A percentile compares a stretch with the other conserved stretches of the same genome.
phyloP scores from a whole-genome alignment of 2,888 invertebrate species.

The Diarsia dahlii region DNA sequence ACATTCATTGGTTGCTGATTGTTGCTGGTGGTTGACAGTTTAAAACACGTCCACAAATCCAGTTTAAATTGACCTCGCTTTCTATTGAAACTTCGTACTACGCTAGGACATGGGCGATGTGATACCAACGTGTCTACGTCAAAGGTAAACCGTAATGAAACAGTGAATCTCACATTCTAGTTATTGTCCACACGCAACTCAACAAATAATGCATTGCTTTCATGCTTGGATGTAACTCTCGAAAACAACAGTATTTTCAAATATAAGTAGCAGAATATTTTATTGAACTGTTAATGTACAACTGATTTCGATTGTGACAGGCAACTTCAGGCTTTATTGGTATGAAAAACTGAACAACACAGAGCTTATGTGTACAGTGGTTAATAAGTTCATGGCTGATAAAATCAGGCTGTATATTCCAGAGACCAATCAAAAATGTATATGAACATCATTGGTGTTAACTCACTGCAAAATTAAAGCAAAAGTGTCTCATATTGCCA shows the following conservation, averaged over 20 bases:
- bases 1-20: neutral
- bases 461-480: conserved; percentile 29
- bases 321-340: neutral
- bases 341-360: neutral
- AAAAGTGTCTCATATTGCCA: conserved; percentile 1
- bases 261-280: neutral
- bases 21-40: no score
- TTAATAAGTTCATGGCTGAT: neutral
- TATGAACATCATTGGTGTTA: conserved; percentile 30
- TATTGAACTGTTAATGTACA: neutral
- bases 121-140: neutral
- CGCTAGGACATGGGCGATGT: neutral
- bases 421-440: conserved; percentile 37
- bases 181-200: neutral
- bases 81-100: neutral
- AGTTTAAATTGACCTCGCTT: neutral
- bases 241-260: neutral
- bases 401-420: neutral
- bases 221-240: neutral
- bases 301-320: neutral
- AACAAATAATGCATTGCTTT: neutral
- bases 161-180: neutral
- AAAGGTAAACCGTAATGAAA: neutral
- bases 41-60: neutral
- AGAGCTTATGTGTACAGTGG: neutral